Base-by-base conservation (phyloP, 1,140 invertebrate species). In the Monochamus saltuarius region DNA sequence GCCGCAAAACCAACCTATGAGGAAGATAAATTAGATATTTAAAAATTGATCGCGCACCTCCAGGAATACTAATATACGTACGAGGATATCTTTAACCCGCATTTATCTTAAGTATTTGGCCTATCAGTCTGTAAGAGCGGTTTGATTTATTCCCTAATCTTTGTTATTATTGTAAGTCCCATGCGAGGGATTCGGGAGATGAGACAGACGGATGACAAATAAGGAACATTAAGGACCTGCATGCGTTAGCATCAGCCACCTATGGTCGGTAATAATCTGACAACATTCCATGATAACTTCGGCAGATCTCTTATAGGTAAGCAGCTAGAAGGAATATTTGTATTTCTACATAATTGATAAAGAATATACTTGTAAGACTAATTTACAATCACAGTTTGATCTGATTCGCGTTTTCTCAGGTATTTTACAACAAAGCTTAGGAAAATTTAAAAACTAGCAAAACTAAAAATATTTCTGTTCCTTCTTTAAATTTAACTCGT, bases 181-280 rank as follows among this genome's bases (percentile, higher is more conserved):
- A 57, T 47, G 43, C 37, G 55, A 36, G 39, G 45, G 19, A 50
- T 58, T 42, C 22, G 45, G 7, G 38, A 39, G 40, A 42, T 36
- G 22, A 29, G 22, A 29, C 22, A 6, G 22, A 29, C 61, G 43
- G 50, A 64, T 64, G 61, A 64, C 61, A 64, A 64, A 64, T 64
- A 59, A 59, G 43, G 13, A 43, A 52, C 56, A 64, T 64, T 64
- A 56, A 47, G 50, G 56, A 35, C 38, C 49, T 37, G 43, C 40
- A 54, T 29, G 22, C 22, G 22, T 29, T 29, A 29, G 22, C 22
- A 29, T 29, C 22, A 47, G 53, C 61, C 61, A 64, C 61, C 61
- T 57, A 56, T 38, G 61, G 56, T 39, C 40, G 16, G 22, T 34
- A 29, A 50, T 51, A 64, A 64, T 59, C 61, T 56, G 56, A 64